Percentiles rank a stretch among this genome's conserved stretches.
Conservation (phyloP, 1,140 invertebrate species). For the Ceratitis capitata region DNA sequence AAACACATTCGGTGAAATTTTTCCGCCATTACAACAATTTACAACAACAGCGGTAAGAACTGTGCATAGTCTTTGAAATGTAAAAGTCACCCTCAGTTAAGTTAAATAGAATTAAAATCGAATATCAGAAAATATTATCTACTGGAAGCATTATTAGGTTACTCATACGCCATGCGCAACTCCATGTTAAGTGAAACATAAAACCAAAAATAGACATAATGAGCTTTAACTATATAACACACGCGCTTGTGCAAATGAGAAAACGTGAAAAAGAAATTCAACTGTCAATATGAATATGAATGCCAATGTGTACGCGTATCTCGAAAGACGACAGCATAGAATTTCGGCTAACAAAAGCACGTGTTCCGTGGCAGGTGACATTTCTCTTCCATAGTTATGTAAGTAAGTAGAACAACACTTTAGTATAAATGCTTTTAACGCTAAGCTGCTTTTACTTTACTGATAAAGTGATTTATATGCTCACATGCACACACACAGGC, state of each 20-base stretch:
- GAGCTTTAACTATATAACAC: too few species aligned
- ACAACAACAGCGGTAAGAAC: too few species aligned
- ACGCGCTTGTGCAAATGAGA: too few species aligned
- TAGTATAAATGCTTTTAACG: neutral
- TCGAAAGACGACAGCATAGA: neutral
- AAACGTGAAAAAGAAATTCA: neutral
- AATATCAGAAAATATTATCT: neutral
- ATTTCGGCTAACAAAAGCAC: neutral
- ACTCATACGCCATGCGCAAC: constrained; percentile 1
- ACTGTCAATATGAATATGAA: neutral
- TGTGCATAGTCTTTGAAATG: too few species aligned
- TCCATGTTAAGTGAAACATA: neutral
- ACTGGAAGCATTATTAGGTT: neutral
- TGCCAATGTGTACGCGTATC: neutral
- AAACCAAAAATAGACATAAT: neutral
- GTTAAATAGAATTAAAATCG: neutral
- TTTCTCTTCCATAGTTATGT: neutral
- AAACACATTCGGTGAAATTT: too few species aligned
- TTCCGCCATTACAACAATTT: too few species aligned
- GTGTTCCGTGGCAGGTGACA: neutral
- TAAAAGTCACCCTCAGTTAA: neutral
- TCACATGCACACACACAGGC: neutral
- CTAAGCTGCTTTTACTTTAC: constrained; percentile 3
- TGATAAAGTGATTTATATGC: too few species aligned
- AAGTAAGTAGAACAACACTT: neutral